These are phyloP conservation scores for Diuraphis noxia DNA, from an alignment of 1,140 invertebrate species.

Conservation along the genomic window DNA sequence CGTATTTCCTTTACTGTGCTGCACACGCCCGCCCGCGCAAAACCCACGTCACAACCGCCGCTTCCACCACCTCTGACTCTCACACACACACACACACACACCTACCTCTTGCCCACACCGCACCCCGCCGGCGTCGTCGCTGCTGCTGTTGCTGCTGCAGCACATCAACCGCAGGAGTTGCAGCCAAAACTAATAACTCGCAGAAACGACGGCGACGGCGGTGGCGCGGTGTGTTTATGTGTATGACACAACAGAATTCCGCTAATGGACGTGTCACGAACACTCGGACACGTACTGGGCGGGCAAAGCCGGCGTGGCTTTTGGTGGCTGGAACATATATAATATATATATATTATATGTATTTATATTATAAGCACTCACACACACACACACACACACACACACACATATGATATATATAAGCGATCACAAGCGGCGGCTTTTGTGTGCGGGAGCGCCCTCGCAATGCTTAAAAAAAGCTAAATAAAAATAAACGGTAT, in stretches of 20 bases:
- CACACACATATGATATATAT: not conserved
- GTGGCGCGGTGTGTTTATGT: slow-evolving; percentile 36
- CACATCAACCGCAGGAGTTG: slow-evolving; percentile 52
- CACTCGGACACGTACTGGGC: slow-evolving; percentile 53
- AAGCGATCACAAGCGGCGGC: not conserved
- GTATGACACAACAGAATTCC: slow-evolving; percentile 52
- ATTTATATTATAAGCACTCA: not conserved
- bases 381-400: not conserved
- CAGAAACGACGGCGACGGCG: slow-evolving; percentile 19
- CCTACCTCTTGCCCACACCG: not conserved
- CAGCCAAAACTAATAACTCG: slow-evolving; percentile 52
- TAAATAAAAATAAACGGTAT: not conserved
- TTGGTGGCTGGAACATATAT: not conserved
- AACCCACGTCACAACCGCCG: not conserved
- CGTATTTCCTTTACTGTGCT: not conserved
- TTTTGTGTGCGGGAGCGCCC: not conserved
- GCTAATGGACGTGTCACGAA: slow-evolving; percentile 54
- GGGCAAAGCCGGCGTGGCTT: slow-evolving; percentile 42
- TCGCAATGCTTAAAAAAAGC: not conserved
- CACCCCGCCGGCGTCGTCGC: not conserved
- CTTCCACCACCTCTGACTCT: not conserved
- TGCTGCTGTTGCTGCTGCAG: not conserved
- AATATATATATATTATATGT: not conserved
- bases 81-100: not conserved
- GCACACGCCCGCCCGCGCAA: not conserved